Percentiles rank a stretch among this genome's conserved stretches.
phyloP scores from a whole-genome alignment of 2,113 vertebrate genomes.

The Callithrix jacchus region DNA sequence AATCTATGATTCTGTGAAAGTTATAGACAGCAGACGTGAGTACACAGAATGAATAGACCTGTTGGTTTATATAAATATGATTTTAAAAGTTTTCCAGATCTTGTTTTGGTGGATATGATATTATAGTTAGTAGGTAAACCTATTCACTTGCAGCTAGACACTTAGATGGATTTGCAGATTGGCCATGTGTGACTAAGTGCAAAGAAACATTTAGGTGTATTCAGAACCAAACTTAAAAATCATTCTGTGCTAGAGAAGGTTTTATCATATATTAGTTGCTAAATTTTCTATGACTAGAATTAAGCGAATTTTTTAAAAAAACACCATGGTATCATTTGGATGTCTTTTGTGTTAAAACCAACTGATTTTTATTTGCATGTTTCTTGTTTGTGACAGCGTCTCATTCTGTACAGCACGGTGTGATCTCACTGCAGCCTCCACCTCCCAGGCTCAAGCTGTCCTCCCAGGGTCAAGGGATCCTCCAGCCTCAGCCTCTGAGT shows the following conservation, averaged over 20 bases:
- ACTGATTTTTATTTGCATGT: neutral
- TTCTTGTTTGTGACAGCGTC: too few relatives aligned
- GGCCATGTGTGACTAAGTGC: neutral
- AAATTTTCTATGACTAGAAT: constrained; percentile 33
- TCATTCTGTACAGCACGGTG: too few relatives aligned
- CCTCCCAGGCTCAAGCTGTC: too few relatives aligned
- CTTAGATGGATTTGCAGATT: neutral
- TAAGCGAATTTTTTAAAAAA: neutral
- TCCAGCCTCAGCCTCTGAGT: too few relatives aligned
- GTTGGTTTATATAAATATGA: neutral
- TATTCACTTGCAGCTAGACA: neutral
- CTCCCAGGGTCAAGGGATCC: too few relatives aligned
- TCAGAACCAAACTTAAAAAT: neutral
- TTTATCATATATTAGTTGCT: neutral
- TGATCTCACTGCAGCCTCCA: too few relatives aligned
- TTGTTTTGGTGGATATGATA: neutral
- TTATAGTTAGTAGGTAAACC: neutral
- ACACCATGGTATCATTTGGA: neutral
- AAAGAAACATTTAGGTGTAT: constrained; percentile 1
- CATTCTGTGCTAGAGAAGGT: neutral
- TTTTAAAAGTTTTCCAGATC: neutral
- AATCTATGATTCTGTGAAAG: neutral
- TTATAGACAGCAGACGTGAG: neutral
- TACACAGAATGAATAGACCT: neutral
- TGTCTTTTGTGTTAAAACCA: neutral